Conservation (phyloP, 1,140 invertebrate species). For the Cotesia vestalis region DNA sequence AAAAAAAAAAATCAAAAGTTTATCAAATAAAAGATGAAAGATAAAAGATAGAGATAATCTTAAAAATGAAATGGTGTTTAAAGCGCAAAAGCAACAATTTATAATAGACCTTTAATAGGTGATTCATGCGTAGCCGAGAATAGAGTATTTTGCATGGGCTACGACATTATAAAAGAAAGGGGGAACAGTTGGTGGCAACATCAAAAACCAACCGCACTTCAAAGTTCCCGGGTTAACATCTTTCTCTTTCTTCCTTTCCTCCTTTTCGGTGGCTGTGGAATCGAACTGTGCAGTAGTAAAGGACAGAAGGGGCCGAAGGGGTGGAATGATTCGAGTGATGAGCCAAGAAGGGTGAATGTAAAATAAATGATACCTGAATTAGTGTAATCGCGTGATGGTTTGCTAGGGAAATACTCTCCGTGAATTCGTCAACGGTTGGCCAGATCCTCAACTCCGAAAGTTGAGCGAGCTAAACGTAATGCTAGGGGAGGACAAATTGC, state of each 20-base stretch:
- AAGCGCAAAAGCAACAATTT: background rate
- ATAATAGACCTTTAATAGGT: conserved; percentile 49
- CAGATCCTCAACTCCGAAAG: conserved; percentile 4
- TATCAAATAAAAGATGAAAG: too few species aligned
- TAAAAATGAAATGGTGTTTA: too few species aligned
- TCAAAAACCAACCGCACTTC: conserved; percentile 62
- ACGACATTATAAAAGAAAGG: conserved; percentile 25
- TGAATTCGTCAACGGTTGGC: conserved; percentile 17
- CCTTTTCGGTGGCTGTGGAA: background rate
- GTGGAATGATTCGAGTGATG: conserved; percentile 1
- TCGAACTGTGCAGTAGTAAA: background rate
- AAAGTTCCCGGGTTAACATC: conserved; percentile 51
- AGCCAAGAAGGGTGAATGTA: conserved; percentile 57
- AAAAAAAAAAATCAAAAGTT: too few species aligned
- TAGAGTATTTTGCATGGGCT: conserved; percentile 55
- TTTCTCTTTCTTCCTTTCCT: background rate
- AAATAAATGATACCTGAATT: conserved; percentile 67
- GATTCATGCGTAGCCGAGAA: conserved; percentile 50
- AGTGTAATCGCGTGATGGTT: conserved; percentile 65
- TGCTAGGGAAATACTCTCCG: conserved; percentile 55
- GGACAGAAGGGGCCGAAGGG: conserved; percentile 46
- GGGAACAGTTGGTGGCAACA: conserved; percentile 65
- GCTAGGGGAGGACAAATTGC: conserved; percentile 59
- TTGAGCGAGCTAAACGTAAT: conserved; percentile 35
- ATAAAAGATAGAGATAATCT: too few species aligned